Conservation (phyloP, 2,797 vertebrate species). For the Amblyopsis hoosieri region DNA sequence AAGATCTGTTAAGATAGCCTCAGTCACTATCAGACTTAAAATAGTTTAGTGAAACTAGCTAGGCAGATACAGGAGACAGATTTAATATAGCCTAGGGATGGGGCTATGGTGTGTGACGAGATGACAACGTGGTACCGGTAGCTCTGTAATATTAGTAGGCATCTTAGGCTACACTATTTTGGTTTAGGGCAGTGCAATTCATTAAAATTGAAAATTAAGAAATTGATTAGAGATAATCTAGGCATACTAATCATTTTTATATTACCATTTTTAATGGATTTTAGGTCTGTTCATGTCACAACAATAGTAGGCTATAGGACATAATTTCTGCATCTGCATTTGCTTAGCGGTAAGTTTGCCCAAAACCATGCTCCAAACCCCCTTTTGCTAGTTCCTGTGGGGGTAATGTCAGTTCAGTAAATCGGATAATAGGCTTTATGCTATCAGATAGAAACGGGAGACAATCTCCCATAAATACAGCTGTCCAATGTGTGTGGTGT, state of each 20-base stretch:
- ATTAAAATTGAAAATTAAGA: neutral
- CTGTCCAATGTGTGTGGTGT: slow-evolving; percentile 75
- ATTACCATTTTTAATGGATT: slow-evolving; percentile 21
- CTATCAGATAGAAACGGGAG: slow-evolving; percentile 67
- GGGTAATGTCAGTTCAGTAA: slow-evolving; percentile 50
- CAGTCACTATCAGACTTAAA: neutral
- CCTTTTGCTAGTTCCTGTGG: slow-evolving; percentile 41
- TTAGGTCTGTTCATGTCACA: slow-evolving; percentile 34
- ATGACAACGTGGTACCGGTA: slow-evolving; percentile 43
- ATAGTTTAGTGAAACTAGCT: neutral
- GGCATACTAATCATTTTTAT: slow-evolving; percentile 26
- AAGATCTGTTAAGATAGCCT: neutral
- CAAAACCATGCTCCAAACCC: too few species aligned
- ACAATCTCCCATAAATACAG: slow-evolving; percentile 80
- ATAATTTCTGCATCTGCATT: slow-evolving; percentile 23
- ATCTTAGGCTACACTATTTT: too few species aligned
- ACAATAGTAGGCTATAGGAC: slow-evolving; percentile 35
- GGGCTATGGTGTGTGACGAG: slow-evolving; percentile 21
- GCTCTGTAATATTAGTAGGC: slow-evolving; percentile 60
- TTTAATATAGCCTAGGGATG: neutral
- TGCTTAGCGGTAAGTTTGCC: too few species aligned
- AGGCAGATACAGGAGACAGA: neutral
- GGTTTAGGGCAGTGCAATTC: too few species aligned
- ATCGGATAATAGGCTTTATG: slow-evolving; percentile 77
- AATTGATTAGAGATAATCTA: slow-evolving; percentile 54